Conservation (phyloP, 2,113 vertebrate genomes). For the Sus scrofa region DNA sequence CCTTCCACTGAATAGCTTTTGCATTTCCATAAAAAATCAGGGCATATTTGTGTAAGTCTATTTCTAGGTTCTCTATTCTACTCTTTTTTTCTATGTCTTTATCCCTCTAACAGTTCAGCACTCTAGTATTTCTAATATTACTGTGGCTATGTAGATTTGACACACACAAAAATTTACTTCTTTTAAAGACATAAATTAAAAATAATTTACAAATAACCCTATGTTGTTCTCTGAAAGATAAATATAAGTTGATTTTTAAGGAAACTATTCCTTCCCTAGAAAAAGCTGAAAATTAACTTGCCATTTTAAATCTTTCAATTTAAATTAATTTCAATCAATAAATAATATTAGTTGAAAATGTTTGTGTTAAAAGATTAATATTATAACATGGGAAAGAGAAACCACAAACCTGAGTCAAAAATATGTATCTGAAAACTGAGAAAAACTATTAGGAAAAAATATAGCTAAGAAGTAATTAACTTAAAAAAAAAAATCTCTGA, state of each 20-base stretch:
- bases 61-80: background rate
- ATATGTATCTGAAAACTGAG: background rate
- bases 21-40: background rate
- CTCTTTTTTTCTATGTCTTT: background rate
- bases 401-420: conserved; percentile 54
- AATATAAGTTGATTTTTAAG: conserved; percentile 42
- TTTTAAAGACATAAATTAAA: background rate
- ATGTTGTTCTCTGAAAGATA: background rate
- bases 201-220: background rate
- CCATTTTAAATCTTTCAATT: conserved; percentile 66
- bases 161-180: background rate
- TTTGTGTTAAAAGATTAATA: conserved; percentile 61
- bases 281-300: conserved; percentile 45
- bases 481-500: background rate
- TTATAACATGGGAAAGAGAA: conserved; percentile 68
- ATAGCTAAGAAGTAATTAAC: background rate
- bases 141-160: background rate
- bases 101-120: background rate
- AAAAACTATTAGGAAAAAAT: background rate
- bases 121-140: background rate
- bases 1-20: background rate
- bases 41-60: background rate
- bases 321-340: too few species aligned
- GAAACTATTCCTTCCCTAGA: conserved; percentile 32
- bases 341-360: conserved; percentile 72